Conservation (phyloP, 23 tunicate species). For the Diplosoma virens region DNA sequence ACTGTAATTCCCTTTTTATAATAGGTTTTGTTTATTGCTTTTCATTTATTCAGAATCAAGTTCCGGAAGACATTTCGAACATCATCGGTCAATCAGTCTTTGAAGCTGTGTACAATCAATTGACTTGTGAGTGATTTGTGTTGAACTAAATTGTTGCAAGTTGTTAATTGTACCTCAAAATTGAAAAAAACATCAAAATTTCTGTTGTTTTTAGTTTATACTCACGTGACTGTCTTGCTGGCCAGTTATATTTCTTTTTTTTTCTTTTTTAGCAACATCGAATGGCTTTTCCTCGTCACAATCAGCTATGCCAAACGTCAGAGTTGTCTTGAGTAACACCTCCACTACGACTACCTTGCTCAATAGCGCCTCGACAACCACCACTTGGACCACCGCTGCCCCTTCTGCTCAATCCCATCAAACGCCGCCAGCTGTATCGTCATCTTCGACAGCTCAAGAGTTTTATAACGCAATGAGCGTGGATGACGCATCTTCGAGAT, state of each 20-base stretch:
- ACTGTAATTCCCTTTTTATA: background rate
- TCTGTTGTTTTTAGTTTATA: background rate
- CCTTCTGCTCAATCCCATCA: background rate
- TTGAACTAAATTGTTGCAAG: background rate
- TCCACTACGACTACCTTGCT: background rate
- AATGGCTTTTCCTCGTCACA: too few relatives aligned
- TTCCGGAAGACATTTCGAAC: slow-evolving; percentile 34
- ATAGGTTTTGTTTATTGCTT: background rate
- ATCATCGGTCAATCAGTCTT: slow-evolving; percentile 51
- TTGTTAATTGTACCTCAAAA: too few relatives aligned
- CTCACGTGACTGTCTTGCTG: too few relatives aligned
- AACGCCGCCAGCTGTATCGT: background rate
- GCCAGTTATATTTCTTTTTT: too few relatives aligned
- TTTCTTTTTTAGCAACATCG: too few relatives aligned
- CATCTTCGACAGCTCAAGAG: background rate
- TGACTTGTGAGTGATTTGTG: slow-evolving; percentile 24
- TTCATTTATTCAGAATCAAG: slow-evolving; percentile 26
- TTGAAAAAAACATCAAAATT: too few relatives aligned
- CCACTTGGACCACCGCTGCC: background rate
- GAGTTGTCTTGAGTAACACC: background rate
- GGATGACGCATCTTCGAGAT: too few relatives aligned
- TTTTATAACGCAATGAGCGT: too few relatives aligned
- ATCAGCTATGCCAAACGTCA: background rate
- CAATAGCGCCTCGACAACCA: background rate
- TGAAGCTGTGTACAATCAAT: slow-evolving; percentile 35